Conservation (phyloP, 2,888 invertebrate genomes). For the Antheraea yamamai region DNA sequence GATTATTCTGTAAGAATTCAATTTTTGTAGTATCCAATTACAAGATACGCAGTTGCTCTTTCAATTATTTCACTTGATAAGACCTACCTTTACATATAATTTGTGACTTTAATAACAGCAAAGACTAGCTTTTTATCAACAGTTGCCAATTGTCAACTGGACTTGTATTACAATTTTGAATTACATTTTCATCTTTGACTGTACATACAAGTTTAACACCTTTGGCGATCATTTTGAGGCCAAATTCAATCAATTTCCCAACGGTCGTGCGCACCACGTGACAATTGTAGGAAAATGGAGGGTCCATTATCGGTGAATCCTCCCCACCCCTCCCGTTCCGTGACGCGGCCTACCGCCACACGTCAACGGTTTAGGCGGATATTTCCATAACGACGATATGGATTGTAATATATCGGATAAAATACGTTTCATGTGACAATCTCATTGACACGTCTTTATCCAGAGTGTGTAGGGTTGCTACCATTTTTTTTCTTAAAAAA, state of each 20-base stretch:
- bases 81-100: not conserved
- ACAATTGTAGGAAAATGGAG: not conserved
- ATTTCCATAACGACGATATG: conserved; percentile 15
- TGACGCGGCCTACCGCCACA: not conserved
- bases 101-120: not conserved
- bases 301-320: not conserved
- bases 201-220: not conserved
- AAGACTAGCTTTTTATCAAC: not conserved
- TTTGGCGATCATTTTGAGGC: not conserved
- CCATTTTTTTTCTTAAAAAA: not conserved
- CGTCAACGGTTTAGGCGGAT: not conserved
- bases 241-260: not conserved
- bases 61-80: not conserved
- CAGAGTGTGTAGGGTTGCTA: not conserved
- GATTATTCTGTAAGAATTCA: not conserved
- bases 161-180: not conserved
- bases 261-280: conserved; percentile 2
- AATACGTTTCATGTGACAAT: conserved; percentile 15
- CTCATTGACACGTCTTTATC: conserved; percentile 13
- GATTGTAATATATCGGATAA: conserved; percentile 14
- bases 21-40: not conserved
- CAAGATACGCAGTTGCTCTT: not conserved
- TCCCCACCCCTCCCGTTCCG: not conserved
- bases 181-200: not conserved
- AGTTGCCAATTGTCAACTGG: not conserved